phyloP scores from a whole-genome alignment of 2,888 invertebrate genomes.

The Volucella inanis region DNA sequence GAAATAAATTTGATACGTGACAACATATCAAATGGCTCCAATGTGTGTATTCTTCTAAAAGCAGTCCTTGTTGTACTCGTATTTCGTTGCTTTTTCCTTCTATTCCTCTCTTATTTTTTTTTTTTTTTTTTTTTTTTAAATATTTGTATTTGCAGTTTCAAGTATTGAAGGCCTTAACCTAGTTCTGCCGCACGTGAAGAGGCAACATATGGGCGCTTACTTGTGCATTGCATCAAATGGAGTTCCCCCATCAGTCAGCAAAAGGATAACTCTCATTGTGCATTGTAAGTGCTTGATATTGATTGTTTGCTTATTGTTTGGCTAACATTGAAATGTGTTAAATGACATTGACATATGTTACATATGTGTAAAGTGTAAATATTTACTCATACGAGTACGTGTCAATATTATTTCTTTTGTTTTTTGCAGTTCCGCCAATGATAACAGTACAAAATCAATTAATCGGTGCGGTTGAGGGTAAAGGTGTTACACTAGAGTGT shows the following conservation, averaged over 20 bases:
- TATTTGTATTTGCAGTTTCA: conserved; percentile 84
- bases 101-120: conserved; percentile 25
- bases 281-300: conserved; percentile 86
- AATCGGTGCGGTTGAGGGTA: conserved; percentile 90
- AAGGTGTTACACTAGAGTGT: conserved; percentile 90
- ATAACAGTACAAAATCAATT: conserved; percentile 92
- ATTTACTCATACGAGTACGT: neutral
- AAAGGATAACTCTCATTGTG: conserved; percentile 92
- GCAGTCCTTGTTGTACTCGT: conserved; percentile 40
- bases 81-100: conserved; percentile 9
- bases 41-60: conserved; percentile 25
- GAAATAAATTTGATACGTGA: neutral
- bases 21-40: conserved; percentile 36
- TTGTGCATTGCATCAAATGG: conserved; percentile 93
- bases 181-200: conserved; percentile 87
- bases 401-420: conserved; percentile 1
- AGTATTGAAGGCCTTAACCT: conserved; percentile 88
- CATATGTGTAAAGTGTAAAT: conserved; percentile 12
- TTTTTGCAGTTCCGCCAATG: conserved; percentile 90
- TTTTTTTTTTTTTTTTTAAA: conserved; percentile 38
- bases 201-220: conserved; percentile 92
- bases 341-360: neutral
- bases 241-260: conserved; percentile 94
- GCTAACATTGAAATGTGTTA: neutral
- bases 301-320: conserved; percentile 3